phyloP scores from a whole-genome alignment of 1,140 invertebrate genomes.

The Lerema accius region DNA sequence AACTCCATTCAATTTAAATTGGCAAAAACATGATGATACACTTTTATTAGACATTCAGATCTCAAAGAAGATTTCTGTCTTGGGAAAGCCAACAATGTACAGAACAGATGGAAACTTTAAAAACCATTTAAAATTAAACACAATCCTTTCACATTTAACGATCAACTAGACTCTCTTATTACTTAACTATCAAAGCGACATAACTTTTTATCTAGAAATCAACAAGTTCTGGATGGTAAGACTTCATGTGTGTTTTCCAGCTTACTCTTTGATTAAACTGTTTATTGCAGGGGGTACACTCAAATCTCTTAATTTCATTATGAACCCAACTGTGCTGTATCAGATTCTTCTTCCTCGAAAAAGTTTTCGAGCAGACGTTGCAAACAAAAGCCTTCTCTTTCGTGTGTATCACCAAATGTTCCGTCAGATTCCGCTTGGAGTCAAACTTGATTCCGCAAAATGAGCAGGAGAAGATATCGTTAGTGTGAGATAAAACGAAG shows the following conservation, averaged over 20 bases:
- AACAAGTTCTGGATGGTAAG: conserved; percentile 62
- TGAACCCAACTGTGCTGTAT: conserved; percentile 81
- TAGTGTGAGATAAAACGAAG: conserved; percentile 61
- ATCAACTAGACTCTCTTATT: neutral
- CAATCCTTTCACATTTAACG: neutral
- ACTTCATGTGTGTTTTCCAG: conserved; percentile 72
- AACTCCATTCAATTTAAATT: too few relatives aligned
- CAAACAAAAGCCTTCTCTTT: conserved; percentile 67
- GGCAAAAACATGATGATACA: too few relatives aligned
- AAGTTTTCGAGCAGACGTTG: conserved; percentile 74
- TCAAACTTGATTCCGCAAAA: conserved; percentile 65
- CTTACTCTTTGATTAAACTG: conserved; percentile 79
- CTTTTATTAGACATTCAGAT: too few relatives aligned
- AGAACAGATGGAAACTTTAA: too few relatives aligned
- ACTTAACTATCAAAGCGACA: conserved; percentile 6
- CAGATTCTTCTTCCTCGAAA: conserved; percentile 77
- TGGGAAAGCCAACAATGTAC: too few relatives aligned
- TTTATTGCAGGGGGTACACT: conserved; percentile 80
- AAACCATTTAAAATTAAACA: neutral
- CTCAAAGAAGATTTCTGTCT: too few relatives aligned
- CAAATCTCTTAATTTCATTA: conserved; percentile 62
- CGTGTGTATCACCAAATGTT: conserved; percentile 65
- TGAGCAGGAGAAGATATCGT: conserved; percentile 56
- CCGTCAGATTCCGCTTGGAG: conserved; percentile 52
- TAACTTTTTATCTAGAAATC: conserved; percentile 36